A percentile compares a stretch with the other conserved stretches of the same genome.
phyloP scores from a whole-genome alignment of 2,113 vertebrate genomes.

The Cheilinus undulatus region DNA sequence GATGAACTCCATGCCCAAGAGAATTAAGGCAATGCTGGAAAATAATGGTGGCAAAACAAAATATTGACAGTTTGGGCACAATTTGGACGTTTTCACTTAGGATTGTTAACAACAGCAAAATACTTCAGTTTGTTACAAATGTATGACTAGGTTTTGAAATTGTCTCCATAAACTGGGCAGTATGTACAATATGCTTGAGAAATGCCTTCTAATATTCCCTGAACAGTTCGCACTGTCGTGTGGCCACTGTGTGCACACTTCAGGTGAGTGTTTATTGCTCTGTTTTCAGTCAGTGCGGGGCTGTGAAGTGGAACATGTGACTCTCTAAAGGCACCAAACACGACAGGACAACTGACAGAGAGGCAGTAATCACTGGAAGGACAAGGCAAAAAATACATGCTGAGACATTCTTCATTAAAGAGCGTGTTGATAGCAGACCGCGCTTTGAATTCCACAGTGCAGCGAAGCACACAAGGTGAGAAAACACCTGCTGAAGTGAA shows the following conservation, averaged over 20 bases:
- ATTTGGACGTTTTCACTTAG: no score
- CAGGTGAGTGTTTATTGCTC: conserved; percentile 34
- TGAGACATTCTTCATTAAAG: conserved; percentile 61
- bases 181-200: conserved; percentile 1
- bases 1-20: no score
- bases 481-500: conserved; percentile 34
- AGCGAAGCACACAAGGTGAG: conserved; percentile 12
- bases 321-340: conserved; percentile 45
- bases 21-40: no score
- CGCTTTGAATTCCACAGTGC: conserved; percentile 23
- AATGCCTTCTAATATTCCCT: background rate
- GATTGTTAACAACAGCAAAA: background rate
- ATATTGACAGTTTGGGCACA: no score
- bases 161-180: background rate
- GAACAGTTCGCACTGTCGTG: background rate
- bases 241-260: conserved; percentile 8
- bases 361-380: conserved; percentile 67
- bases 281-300: background rate
- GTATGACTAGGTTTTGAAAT: conserved; percentile 10
- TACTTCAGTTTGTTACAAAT: background rate
- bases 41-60: no score
- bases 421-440: conserved; percentile 26
- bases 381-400: conserved; percentile 65
- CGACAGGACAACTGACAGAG: conserved; percentile 44
- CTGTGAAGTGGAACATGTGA: conserved; percentile 3